Evolutionary conservation across 1,140 invertebrate genomes (phyloP).

Genomic region (Babylonia areolata): DNA sequence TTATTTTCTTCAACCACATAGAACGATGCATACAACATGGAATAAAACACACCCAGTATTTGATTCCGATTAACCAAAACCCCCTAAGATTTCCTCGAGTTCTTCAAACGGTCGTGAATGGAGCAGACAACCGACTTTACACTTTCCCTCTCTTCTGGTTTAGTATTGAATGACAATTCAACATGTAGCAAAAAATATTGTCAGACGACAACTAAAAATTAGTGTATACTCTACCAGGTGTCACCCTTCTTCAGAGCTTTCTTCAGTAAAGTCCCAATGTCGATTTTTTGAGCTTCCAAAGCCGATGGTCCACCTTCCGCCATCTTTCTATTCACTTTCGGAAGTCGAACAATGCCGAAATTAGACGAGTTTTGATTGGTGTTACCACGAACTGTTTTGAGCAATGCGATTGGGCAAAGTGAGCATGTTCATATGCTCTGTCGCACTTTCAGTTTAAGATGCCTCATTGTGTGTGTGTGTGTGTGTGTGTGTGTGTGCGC

Average conservation of each 20-base stretch:
- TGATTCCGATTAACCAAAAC: no score
- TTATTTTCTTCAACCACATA: no score
- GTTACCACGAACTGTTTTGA: neutral
- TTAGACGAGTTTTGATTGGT: no score
- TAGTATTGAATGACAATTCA: no score
- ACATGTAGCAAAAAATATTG: no score
- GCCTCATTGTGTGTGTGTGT: neutral
- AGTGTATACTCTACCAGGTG: constrained; percentile 66
- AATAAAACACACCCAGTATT: neutral
- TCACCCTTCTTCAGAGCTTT: constrained; percentile 71
- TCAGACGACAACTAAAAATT: neutral
- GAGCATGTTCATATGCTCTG: neutral
- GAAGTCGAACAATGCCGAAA: neutral
- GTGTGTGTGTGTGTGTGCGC: constrained; percentile 6
- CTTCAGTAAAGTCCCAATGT: constrained; percentile 67
- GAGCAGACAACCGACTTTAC: no score
- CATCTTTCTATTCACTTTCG: constrained; percentile 65
- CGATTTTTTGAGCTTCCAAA: constrained; percentile 70
- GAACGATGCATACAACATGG: neutral
- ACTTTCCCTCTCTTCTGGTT: no score
- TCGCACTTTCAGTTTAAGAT: neutral
- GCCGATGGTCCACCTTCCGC: constrained; percentile 75
- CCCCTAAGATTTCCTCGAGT: no score
- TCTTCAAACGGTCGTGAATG: no score
- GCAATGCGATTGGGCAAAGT: neutral